Evolutionary conservation across 2,888 invertebrate species (phyloP), one percentile per base, ranked within the genome.

Genomic region (Dorcus parallelipipedus): DNA sequence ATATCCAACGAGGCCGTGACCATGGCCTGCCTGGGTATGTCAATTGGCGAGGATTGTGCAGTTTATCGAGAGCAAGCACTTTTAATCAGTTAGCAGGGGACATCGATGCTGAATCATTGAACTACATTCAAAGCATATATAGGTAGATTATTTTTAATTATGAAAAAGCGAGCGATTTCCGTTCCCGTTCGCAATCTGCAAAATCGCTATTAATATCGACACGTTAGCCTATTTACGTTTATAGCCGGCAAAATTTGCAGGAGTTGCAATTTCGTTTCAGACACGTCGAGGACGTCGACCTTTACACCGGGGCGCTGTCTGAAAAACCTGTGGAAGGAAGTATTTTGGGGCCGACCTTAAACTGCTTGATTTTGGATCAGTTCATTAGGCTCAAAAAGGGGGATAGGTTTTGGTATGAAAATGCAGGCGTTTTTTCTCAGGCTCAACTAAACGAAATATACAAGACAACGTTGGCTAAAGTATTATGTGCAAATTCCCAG

Each of bases 341-440:
- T 1, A 84, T 94, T 17, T 83, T 95, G 52, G 95, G 95, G 0
- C 91, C 95, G 0, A 89, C 94, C 1, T 85, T 95, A 54, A 89
- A 87, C 14, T 96, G 95, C 71, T 81, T 96, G 61, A 81, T 96
- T 49, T 84, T 89, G 0, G 91, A 93, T 79, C 95, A 96, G 80
- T 96, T 95, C 79, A 76, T 87, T 14, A 80, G 93, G 49, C 75
- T 93, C 26, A 92, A 93, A 79, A 76, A 80, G 43, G 95, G 91
- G 0, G 96, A 96, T 78, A 81, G 94, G 49, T 92, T 86, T 80
- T 96, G 94, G 93, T 95, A 95, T 72, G 95, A 96, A 76, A 87
- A 87, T 39, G 82, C 83, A 0, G 83, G 88, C 60, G 84, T 84
- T 3, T 93, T 93, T 69, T 85, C 85, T 1, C 71, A 79, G 85